Percentiles rank a stretch among this genome's conserved stretches.
Conservation (phyloP, 2,113 vertebrate species). For the Syngnathoides biaculeatus region DNA sequence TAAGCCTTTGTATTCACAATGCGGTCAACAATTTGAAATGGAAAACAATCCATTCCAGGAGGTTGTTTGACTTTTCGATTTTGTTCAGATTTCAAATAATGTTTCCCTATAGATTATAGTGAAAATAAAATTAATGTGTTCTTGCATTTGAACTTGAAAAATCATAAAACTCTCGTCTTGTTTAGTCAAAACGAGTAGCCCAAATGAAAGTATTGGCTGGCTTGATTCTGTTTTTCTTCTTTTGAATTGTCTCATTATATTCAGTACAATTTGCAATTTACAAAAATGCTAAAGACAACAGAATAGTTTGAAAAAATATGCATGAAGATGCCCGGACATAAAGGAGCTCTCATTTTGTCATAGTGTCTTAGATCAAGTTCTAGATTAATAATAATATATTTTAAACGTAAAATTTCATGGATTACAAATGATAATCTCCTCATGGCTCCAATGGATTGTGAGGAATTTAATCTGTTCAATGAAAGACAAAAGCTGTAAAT, state of each 20-base stretch:
- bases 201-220: background rate
- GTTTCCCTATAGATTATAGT: background rate
- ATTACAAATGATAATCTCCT: background rate
- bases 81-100: background rate
- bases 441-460: background rate
- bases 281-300: background rate
- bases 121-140: too few relatives aligned
- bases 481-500: background rate
- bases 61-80: background rate
- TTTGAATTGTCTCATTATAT: background rate
- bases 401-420: background rate
- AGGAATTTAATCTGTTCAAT: background rate
- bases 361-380: too few relatives aligned
- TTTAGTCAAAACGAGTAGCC: too few relatives aligned
- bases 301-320: too few relatives aligned
- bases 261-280: background rate
- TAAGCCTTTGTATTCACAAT: background rate
- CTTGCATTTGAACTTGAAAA: too few relatives aligned
- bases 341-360: too few relatives aligned
- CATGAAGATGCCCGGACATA: too few relatives aligned
- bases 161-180: too few relatives aligned
- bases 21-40: background rate
- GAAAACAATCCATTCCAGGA: background rate
- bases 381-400: background rate
- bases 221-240: background rate